Conservation (phyloP, 2,113 vertebrate species). For the Casuarius casuarius region DNA sequence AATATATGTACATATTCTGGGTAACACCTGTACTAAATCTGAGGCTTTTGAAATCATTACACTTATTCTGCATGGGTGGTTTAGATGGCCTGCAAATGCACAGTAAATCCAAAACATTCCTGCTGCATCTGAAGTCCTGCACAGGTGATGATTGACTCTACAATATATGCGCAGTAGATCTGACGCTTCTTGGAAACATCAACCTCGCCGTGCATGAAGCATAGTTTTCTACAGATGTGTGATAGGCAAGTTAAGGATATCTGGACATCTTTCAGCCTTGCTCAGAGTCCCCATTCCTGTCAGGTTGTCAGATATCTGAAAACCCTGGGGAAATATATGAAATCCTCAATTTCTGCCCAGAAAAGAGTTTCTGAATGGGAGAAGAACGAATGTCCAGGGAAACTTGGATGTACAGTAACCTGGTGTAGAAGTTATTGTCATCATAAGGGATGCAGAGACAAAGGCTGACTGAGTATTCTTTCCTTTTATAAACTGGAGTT, state of each 20-base stretch:
- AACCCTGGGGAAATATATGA: background rate
- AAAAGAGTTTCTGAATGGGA: background rate
- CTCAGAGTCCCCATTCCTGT: background rate
- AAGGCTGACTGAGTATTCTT: background rate
- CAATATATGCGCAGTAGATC: background rate
- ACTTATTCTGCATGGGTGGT: background rate
- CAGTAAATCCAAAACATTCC: background rate
- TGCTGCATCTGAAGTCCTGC: background rate
- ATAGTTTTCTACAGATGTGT: background rate
- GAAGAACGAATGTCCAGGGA: background rate
- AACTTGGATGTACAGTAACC: background rate
- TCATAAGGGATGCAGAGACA: background rate
- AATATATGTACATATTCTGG: background rate
- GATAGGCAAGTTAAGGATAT: background rate
- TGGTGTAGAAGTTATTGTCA: background rate
- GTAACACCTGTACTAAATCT: background rate
- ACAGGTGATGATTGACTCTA: background rate
- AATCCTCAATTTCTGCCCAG: background rate
- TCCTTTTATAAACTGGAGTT: background rate
- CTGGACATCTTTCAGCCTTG: background rate
- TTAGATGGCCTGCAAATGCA: background rate
- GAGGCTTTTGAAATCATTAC: background rate
- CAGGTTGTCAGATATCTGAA: background rate
- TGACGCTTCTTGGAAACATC: background rate
- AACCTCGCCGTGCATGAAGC: background rate